These are phyloP conservation scores for Plectropomus leopardus DNA, from an alignment of 2,113 vertebrate species.

Conservation along the genomic window DNA sequence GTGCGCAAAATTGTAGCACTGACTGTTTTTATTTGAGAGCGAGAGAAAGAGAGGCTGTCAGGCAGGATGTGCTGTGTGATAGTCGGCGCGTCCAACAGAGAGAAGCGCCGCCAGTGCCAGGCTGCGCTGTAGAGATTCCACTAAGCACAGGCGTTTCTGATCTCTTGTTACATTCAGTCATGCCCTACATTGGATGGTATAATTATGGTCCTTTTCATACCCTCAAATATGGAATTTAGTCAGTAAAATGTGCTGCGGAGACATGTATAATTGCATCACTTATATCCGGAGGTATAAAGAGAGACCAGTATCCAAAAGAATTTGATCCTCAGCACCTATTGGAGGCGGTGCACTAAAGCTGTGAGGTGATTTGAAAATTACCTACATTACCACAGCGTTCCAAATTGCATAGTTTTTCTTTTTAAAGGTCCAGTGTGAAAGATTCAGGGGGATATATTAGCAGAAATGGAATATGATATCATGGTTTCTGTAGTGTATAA, in stretches of 20 bases:
- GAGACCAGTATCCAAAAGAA: constrained; percentile 21
- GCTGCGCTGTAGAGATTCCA: constrained; percentile 58
- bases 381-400: background rate
- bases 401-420: no score
- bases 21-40: constrained; percentile 25
- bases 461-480: no score
- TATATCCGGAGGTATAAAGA: constrained; percentile 8
- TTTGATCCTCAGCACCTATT: constrained; percentile 12
- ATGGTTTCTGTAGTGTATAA: no score
- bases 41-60: constrained; percentile 17
- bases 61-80: constrained; percentile 50
- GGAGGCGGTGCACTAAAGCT: background rate
- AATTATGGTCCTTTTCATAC: constrained; percentile 53
- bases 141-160: constrained; percentile 45
- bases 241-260: constrained; percentile 29
- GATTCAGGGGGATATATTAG: no score
- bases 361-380: constrained; percentile 2
- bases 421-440: no score
- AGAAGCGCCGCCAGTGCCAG: constrained; percentile 47
- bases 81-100: constrained; percentile 48
- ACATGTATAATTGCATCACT: constrained; percentile 41
- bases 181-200: constrained; percentile 60
- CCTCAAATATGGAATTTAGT: constrained; percentile 46
- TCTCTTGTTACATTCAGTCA: constrained; percentile 59
- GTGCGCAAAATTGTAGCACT: background rate